Conservation (phyloP, 53 echinoderm and acorn worm genomes). For the Actinopyga echinites region DNA sequence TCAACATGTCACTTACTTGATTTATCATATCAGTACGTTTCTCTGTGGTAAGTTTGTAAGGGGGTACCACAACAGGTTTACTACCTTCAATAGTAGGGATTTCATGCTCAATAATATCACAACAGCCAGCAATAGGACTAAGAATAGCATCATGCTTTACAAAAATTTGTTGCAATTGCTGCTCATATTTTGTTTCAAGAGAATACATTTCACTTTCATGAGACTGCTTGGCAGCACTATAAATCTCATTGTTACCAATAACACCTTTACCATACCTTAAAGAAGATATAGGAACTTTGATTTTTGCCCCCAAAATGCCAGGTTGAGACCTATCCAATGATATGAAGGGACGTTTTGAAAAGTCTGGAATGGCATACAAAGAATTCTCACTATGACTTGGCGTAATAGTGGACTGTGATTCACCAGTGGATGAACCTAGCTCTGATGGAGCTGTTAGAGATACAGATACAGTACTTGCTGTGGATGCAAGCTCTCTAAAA, state of each 20-base stretch:
- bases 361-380: background rate
- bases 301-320: conserved; percentile 2
- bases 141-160: no score
- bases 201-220: background rate
- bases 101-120: conserved; percentile 19
- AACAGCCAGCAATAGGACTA: conserved; percentile 4
- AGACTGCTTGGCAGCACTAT: background rate
- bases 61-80: conserved; percentile 29
- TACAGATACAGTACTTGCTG: no score
- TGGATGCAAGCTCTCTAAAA: no score
- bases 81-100: conserved; percentile 27
- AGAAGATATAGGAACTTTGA: conserved; percentile 12
- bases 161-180: conserved; percentile 24
- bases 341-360: conserved; percentile 7
- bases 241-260: background rate
- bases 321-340: background rate
- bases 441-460: background rate
- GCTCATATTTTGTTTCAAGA: background rate
- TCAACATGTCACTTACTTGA: conserved; percentile 23
- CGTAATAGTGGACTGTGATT: background rate
- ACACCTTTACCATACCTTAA: background rate
- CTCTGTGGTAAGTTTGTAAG: conserved; percentile 28
- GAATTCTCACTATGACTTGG: conserved; percentile 6
- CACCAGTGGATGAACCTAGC: conserved; percentile 18
- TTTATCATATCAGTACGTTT: conserved; percentile 33